Evolutionary conservation across 2,797 vertebrate genomes (phyloP).

Genomic region (Gallinago nigripennis): DNA sequence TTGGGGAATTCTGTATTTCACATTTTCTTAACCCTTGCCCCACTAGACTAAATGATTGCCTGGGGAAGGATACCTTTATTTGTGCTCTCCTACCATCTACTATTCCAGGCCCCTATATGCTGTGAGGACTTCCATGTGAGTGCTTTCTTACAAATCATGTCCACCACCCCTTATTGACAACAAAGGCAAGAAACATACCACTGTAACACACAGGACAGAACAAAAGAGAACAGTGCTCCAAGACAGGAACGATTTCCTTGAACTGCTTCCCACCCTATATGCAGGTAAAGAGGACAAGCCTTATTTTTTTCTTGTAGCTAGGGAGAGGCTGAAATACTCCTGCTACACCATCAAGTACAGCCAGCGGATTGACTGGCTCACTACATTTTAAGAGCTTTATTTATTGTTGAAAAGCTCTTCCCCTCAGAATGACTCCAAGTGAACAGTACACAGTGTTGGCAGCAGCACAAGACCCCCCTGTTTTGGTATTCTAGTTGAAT

Average conservation of each 20-base stretch:
- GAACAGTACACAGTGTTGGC: not conserved
- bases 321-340: not conserved
- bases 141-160: not conserved
- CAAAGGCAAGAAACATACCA: conserved; percentile 17
- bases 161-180: not conserved
- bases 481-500: not conserved
- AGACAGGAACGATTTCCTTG: not conserved
- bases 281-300: not conserved
- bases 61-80: not conserved
- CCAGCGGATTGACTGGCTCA: not conserved
- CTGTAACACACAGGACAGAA: not conserved
- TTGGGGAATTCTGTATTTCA: not conserved
- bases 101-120: not conserved
- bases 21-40: not conserved
- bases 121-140: not conserved
- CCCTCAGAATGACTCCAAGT: not conserved
- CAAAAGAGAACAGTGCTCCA: not conserved
- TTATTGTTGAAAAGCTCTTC: not conserved
- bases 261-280: not conserved
- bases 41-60: not conserved
- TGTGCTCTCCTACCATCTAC: conserved; percentile 10
- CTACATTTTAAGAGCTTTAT: not conserved
- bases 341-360: not conserved
- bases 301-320: not conserved
- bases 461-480: not conserved